These are phyloP conservation scores for Phrynocephalus guinanensis DNA, from an alignment of 2,797 vertebrate genomes.

Conservation along the genomic window DNA sequence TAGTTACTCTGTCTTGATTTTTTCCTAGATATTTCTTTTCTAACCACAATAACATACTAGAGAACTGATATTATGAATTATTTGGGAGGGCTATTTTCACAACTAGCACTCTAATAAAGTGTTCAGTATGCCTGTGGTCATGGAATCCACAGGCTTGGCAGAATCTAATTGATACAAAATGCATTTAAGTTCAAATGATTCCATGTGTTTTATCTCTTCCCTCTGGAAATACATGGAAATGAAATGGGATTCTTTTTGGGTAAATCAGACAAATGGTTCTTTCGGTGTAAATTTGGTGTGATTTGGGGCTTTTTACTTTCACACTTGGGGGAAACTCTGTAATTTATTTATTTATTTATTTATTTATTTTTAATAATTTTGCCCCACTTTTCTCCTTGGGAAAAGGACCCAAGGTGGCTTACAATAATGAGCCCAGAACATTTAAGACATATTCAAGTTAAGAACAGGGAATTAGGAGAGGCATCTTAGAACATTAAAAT, in stretches of 20 bases:
- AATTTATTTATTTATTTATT: no score
- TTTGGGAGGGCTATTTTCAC: conserved; percentile 18
- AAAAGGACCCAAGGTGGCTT: no score
- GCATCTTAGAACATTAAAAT: no score
- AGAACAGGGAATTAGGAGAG: no score
- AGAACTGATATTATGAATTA: not conserved
- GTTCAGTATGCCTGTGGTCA: not conserved
- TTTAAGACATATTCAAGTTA: no score
- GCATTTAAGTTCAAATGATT: not conserved
- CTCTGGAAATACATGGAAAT: not conserved
- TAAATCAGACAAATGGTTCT: not conserved
- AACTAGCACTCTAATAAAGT: conserved; percentile 11
- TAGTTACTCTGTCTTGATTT: not conserved
- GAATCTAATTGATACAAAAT: not conserved
- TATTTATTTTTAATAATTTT: not conserved
- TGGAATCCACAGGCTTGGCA: not conserved
- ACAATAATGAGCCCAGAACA: no score
- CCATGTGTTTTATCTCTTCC: not conserved
- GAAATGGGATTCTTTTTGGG: not conserved
- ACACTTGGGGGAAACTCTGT: no score
- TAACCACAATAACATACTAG: not conserved
- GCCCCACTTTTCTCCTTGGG: no score
- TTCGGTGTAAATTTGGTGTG: not conserved
- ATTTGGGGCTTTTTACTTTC: not conserved
- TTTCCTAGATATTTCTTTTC: not conserved